Conservation (phyloP, 2,888 invertebrate genomes). For the Arenicola marina region DNA sequence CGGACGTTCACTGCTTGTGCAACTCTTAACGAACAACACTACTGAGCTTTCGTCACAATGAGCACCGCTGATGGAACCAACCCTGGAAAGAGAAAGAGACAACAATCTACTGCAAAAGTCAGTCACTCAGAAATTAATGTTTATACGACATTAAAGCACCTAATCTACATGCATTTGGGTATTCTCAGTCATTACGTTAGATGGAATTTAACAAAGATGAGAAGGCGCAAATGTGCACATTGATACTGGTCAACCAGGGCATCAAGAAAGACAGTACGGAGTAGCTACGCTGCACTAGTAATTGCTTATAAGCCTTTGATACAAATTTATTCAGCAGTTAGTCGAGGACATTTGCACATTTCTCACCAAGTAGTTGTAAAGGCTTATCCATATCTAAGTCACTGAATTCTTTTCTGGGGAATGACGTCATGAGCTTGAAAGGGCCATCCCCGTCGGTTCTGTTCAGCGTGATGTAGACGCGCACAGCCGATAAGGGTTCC, state of each 20-base stretch:
- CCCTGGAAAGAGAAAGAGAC: constrained; percentile 22
- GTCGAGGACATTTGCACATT: too few relatives aligned
- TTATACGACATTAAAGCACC: too few relatives aligned
- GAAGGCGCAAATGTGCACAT: not conserved
- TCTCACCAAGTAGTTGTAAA: not conserved
- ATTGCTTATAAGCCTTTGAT: not conserved
- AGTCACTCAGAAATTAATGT: too few relatives aligned
- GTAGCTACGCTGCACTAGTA: too few relatives aligned
- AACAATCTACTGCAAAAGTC: too few relatives aligned
- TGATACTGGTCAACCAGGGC: too few relatives aligned
- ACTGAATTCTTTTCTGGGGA: constrained; percentile 85
- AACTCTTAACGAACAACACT: not conserved
- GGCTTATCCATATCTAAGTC: constrained; percentile 88
- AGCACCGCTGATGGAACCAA: constrained; percentile 35
- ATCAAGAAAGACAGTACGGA: too few relatives aligned
- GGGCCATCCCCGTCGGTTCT: constrained; percentile 69
- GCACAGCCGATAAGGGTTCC: constrained; percentile 88
- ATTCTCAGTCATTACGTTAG: too few relatives aligned
- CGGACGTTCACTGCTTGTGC: too few relatives aligned
- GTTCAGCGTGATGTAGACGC: constrained; percentile 85
- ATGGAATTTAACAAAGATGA: not conserved
- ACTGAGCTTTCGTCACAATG: constrained; percentile 25
- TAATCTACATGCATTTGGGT: too few relatives aligned
- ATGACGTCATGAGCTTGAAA: constrained; percentile 88
- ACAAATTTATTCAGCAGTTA: not conserved